Conservation (phyloP, 2,888 invertebrate species). For the Orchesella flavescens region DNA sequence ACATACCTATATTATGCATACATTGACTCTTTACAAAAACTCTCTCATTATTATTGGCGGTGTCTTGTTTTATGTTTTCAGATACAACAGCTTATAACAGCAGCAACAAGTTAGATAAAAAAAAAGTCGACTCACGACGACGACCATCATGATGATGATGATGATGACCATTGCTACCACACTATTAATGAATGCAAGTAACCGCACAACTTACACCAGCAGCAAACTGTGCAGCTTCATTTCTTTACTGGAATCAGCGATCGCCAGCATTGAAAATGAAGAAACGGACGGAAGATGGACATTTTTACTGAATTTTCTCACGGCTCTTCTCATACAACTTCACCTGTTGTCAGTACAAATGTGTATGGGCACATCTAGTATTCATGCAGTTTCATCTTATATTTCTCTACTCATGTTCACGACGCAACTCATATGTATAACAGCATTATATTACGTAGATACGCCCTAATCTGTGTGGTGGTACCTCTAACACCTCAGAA, state of each 20-base stretch:
- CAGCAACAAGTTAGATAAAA: slow-evolving; percentile 35
- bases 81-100: slow-evolving; percentile 49
- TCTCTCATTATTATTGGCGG: slow-evolving; percentile 59
- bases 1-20: no score
- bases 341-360: neutral
- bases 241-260: slow-evolving; percentile 40
- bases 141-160: slow-evolving; percentile 30
- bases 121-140: slow-evolving; percentile 53
- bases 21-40: slow-evolving; percentile 36
- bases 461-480: slow-evolving; percentile 58
- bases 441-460: neutral
- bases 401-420: neutral
- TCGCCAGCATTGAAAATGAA: slow-evolving; percentile 44
- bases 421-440: neutral
- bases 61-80: slow-evolving; percentile 55
- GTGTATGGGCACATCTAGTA: neutral
- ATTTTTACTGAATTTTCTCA: slow-evolving; percentile 61
- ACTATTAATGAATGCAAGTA: slow-evolving; percentile 43
- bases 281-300: slow-evolving; percentile 53
- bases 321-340: slow-evolving; percentile 56
- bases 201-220: slow-evolving; percentile 10
- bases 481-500: slow-evolving; percentile 49
- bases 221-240: neutral
- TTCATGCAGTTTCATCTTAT: neutral
- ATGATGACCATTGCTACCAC: slow-evolving; percentile 39